These are phyloP conservation scores for Merluccius polli DNA, from an alignment of 2,797 vertebrate species.

Conservation along the genomic window DNA sequence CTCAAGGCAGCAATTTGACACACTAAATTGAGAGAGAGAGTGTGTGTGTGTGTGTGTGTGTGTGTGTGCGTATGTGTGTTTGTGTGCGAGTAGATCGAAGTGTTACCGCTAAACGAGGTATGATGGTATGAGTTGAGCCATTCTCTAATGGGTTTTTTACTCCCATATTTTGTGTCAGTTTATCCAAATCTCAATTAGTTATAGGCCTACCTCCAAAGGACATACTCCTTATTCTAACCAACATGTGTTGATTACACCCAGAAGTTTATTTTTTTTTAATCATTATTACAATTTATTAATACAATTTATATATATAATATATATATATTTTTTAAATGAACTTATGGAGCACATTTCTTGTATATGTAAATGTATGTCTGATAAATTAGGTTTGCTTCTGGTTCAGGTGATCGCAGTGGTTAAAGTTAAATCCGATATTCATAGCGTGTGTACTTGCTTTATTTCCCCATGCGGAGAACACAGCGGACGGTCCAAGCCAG, in stretches of 20 bases:
- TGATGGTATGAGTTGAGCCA: no score
- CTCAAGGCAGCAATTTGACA: neutral
- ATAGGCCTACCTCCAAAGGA: no score
- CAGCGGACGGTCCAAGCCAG: neutral
- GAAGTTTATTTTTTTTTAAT: no score
- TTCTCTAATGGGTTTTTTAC: no score
- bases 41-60: neutral
- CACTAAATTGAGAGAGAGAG: neutral
- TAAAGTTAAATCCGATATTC: neutral
- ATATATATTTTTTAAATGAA: no score
- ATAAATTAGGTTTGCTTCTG: neutral
- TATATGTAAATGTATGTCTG: neutral
- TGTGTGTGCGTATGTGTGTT: neutral
- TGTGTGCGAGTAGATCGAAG: neutral
- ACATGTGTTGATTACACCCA: no score
- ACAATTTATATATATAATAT: no score
- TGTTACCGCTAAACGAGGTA: no score
- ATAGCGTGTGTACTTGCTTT: neutral
- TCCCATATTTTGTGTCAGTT: no score
- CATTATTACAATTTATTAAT: no score
- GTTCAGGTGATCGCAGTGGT: neutral
- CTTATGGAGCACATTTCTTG: neutral
- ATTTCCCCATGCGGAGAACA: neutral
- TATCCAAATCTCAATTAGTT: no score
- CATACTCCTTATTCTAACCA: no score